Percentiles rank a stretch among this genome's conserved stretches.
These are phyloP conservation scores for Dromius quadrimaculatus DNA, from an alignment of 2,888 invertebrate species.

Conservation along the genomic window DNA sequence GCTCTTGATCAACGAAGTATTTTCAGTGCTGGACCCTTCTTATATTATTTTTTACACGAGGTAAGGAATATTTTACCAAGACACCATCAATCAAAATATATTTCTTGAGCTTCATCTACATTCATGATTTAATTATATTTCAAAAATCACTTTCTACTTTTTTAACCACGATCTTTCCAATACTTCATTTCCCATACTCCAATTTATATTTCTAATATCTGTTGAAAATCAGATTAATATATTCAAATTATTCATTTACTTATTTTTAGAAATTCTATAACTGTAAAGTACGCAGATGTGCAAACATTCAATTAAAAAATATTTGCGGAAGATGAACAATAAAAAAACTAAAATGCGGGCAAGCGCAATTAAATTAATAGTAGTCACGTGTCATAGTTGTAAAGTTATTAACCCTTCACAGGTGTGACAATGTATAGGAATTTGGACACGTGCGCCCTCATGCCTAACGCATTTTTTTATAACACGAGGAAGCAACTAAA, in stretches of 20 bases:
- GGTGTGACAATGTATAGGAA: neutral
- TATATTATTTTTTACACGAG: conserved; percentile 88
- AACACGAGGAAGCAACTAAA: neutral
- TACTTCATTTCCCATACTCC: too few species aligned
- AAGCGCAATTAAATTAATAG: neutral
- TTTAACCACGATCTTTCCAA: too few species aligned
- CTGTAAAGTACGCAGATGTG: too few species aligned
- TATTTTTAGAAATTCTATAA: too few species aligned
- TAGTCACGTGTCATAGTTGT: neutral
- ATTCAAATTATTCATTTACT: neutral
- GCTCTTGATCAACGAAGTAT: conserved; percentile 84
- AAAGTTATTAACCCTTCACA: neutral
- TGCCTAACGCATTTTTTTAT: neutral
- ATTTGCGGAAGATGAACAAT: neutral
- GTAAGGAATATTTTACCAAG: too few species aligned
- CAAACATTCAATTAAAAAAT: too few species aligned
- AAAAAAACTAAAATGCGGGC: conserved; percentile 7
- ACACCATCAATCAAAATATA: too few species aligned
- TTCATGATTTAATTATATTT: too few species aligned
- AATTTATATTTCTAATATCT: too few species aligned
- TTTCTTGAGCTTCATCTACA: too few species aligned
- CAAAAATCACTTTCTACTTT: too few species aligned
- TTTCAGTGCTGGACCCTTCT: conserved; percentile 89
- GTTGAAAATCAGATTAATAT: too few species aligned
- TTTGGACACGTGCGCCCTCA: neutral